Percentiles rank a stretch among this genome's conserved stretches.
These are phyloP conservation scores for Autographa pulchrina DNA, from an alignment of 2,888 invertebrate species.

Conservation along the genomic window DNA sequence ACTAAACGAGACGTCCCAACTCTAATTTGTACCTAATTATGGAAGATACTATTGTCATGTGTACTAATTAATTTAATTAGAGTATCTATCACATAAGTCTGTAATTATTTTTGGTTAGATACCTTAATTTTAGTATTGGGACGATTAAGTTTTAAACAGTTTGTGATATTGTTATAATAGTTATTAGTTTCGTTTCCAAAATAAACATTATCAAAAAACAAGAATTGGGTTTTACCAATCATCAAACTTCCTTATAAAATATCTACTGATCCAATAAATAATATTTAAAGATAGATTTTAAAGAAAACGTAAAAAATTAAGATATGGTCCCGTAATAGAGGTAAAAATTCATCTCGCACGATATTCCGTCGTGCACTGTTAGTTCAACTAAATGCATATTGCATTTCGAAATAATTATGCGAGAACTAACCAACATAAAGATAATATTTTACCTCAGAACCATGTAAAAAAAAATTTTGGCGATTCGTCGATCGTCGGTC, in stretches of 20 bases:
- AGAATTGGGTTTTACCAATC: constrained; percentile 23
- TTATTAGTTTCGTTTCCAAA: constrained; percentile 29
- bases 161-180: constrained; percentile 51
- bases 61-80: constrained; percentile 7
- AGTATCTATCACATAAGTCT: neutral
- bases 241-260: constrained; percentile 15
- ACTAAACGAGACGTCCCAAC: neutral
- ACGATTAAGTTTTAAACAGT: constrained; percentile 15
- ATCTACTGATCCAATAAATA: constrained; percentile 5
- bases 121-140: neutral
- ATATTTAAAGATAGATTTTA: neutral
- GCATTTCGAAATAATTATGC: neutral
- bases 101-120: constrained; percentile 5
- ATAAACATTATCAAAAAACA: constrained; percentile 42
- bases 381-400: neutral
- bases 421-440: neutral
- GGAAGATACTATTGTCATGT: constrained; percentile 1
- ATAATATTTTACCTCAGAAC: neutral
- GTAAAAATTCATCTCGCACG: neutral
- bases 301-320: neutral
- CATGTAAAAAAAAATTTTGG: too few species aligned
- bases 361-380: neutral
- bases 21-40: constrained; percentile 3
- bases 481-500: too few species aligned
- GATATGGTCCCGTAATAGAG: neutral